Evolutionary conservation across 2,113 vertebrate species (phyloP).

Genomic region (Calcarius ornatus): DNA sequence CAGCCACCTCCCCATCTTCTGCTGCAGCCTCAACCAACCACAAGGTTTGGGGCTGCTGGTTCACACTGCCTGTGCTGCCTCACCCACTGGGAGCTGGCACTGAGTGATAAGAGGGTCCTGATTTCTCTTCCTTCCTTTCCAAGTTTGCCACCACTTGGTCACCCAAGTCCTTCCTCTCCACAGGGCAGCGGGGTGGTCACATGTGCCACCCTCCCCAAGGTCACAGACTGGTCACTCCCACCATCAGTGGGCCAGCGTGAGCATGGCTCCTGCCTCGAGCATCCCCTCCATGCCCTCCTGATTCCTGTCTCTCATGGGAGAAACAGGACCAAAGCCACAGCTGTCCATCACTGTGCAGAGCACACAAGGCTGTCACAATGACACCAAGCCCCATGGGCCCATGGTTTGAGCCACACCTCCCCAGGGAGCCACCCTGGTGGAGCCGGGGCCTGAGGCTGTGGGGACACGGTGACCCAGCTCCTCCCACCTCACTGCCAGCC

Average conservation of each 20-base stretch:
- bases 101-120: not conserved
- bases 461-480: rapidly evolving
- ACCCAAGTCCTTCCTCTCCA: not conserved
- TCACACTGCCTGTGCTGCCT: rapidly evolving
- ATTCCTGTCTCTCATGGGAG: rapidly evolving
- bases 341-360: rapidly evolving
- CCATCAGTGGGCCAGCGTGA: rapidly evolving
- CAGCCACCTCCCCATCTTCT: not conserved
- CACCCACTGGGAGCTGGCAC: not conserved
- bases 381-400: rapidly evolving
- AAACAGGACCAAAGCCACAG: not conserved
- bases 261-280: rapidly evolving
- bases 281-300: no score
- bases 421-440: no score
- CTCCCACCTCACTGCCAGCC: not conserved
- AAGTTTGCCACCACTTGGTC: not conserved
- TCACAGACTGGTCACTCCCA: not conserved
- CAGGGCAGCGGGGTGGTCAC: rapidly evolving
- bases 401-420: rapidly evolving
- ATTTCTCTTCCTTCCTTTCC: not conserved
- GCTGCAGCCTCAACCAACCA: not conserved
- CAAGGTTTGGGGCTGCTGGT: not conserved
- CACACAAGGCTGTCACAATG: not conserved
- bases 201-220: rapidly evolving
- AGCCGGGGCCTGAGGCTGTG: not conserved